These are phyloP conservation scores for Scaptomyza montana DNA, from an alignment of 1,140 invertebrate genomes.

Conservation along the genomic window DNA sequence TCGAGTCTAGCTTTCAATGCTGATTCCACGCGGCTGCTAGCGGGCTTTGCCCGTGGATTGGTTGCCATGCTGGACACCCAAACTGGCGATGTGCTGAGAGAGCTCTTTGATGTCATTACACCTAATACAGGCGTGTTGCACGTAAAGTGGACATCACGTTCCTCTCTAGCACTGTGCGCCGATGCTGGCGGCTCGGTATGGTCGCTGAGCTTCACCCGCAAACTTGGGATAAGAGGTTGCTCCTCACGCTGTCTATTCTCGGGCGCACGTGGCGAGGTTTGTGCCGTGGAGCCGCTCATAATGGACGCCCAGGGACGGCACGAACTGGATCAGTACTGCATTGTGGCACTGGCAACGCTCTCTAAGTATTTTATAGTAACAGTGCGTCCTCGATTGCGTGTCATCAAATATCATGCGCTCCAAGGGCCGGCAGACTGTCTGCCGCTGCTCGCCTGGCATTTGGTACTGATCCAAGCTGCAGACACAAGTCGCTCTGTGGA, in stretches of 20 bases:
- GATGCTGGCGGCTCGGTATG: slow-evolving; percentile 99
- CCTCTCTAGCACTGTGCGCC: slow-evolving; percentile 91
- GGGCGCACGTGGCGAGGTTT: slow-evolving; percentile 96
- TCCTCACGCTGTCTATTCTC: slow-evolving; percentile 96
- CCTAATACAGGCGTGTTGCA: slow-evolving; percentile 94
- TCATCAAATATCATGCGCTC: slow-evolving; percentile 84
- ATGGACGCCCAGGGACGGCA: slow-evolving; percentile 89
- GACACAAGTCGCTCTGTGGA: slow-evolving; percentile 90
- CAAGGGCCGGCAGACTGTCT: slow-evolving; percentile 88
- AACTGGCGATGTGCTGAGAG: slow-evolving; percentile 90
- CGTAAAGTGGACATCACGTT: slow-evolving; percentile 88
- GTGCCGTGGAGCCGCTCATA: slow-evolving; percentile 92
- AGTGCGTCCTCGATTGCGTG: slow-evolving; percentile 89
- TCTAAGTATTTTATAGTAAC: slow-evolving; percentile 96
- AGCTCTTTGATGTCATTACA: slow-evolving; percentile 93
- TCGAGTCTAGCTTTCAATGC: slow-evolving; percentile 94
- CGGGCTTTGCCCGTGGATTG: slow-evolving; percentile 92
- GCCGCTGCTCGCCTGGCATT: slow-evolving; percentile 96
- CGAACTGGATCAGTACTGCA: slow-evolving; percentile 89
- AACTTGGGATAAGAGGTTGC: slow-evolving; percentile 94
- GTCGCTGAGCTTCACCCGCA: slow-evolving; percentile 95
- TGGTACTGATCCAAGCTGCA: slow-evolving; percentile 92
- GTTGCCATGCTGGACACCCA: slow-evolving; percentile 92
- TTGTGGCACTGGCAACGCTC: slow-evolving; percentile 96
- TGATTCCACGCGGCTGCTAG: slow-evolving; percentile 93